phyloP scores from a whole-genome alignment of 30 jellyfish, hydroid and myxozoan species.

The Morbakka virulenta region DNA sequence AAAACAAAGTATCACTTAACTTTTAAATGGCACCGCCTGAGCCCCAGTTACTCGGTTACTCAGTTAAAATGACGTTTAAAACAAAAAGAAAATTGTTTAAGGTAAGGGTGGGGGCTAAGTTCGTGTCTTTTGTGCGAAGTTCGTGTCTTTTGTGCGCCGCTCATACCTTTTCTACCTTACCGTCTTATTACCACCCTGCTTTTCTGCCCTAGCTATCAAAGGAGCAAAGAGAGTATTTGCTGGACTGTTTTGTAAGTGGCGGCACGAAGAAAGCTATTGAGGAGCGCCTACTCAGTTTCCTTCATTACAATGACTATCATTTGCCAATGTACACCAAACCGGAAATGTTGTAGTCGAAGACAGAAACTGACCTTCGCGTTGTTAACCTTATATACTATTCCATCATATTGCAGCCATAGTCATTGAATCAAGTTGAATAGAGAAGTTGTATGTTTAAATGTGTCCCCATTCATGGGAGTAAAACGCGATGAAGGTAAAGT shows the following conservation, averaged over 20 bases:
- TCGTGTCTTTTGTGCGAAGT: background rate
- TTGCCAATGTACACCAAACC: conserved; percentile 95
- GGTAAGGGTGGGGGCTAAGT: background rate
- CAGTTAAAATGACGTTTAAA: too few species aligned
- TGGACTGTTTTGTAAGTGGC: conserved; percentile 57
- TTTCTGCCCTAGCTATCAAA: conserved; percentile 47
- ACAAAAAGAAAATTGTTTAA: background rate
- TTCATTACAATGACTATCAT: conserved; percentile 79
- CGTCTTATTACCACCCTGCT: background rate
- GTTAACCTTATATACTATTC: too few species aligned
- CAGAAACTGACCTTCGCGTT: too few species aligned
- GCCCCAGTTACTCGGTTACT: too few species aligned
- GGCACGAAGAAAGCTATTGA: conserved; percentile 51
- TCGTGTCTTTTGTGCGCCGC: background rate
- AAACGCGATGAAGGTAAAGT: too few species aligned
- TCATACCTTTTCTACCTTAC: background rate
- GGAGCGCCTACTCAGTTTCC: conserved; percentile 64
- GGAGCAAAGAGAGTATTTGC: conserved; percentile 53
- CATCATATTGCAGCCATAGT: too few species aligned
- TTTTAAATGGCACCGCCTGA: too few species aligned
- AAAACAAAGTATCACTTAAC: too few species aligned
- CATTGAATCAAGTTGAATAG: too few species aligned
- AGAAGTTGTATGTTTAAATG: too few species aligned
- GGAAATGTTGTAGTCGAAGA: conserved; percentile 65
- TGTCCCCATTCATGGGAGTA: too few species aligned